These are phyloP conservation scores for Chiroxiphia lanceolata DNA, from an alignment of 2,797 vertebrate species.

Conservation along the genomic window DNA sequence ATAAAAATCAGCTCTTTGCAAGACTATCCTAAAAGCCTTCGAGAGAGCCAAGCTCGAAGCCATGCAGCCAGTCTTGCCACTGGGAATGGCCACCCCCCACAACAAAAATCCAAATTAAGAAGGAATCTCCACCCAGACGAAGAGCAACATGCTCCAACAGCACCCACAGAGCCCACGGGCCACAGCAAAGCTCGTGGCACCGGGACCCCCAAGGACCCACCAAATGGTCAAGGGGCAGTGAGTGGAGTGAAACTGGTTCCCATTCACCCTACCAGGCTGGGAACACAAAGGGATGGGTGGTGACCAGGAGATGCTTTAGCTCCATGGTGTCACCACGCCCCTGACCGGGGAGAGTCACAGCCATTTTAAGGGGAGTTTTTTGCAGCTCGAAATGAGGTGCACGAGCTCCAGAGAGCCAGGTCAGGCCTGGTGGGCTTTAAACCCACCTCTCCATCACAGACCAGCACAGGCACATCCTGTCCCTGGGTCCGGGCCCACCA, in stretches of 20 bases:
- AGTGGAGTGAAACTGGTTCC: neutral
- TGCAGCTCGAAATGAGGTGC: neutral
- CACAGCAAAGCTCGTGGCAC: neutral
- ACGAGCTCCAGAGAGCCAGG: neutral
- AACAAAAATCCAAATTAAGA: neutral
- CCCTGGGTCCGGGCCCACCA: rapidly evolving
- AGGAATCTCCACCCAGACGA: rapidly evolving
- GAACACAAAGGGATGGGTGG: neutral
- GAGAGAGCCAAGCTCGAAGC: neutral
- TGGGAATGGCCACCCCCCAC: rapidly evolving
- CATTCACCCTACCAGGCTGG: neutral
- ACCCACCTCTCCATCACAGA: rapidly evolving
- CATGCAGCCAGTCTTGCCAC: rapidly evolving
- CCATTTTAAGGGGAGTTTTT: rapidly evolving
- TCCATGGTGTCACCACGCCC: rapidly evolving
- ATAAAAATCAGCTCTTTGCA: neutral
- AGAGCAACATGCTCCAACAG: rapidly evolving
- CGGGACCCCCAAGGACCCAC: neutral
- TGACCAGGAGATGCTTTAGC: neutral
- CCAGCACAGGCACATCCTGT: neutral
- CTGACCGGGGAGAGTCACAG: rapidly evolving
- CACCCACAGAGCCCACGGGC: neutral
- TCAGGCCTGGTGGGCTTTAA: neutral
- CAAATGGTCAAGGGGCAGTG: rapidly evolving
- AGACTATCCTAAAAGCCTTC: rapidly evolving